phyloP scores from a whole-genome alignment of 1,140 invertebrate species.

The Megathymus violae region DNA sequence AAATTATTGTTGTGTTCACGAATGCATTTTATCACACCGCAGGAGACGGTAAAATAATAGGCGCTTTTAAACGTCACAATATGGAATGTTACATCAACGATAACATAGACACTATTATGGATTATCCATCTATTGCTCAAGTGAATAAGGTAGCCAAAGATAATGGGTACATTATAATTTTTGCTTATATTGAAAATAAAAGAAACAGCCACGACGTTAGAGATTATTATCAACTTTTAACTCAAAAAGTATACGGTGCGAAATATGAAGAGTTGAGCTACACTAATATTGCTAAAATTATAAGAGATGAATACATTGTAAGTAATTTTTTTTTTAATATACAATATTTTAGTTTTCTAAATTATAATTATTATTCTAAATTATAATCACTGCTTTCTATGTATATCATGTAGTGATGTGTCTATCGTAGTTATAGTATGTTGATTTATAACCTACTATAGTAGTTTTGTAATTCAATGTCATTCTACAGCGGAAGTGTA shows the following conservation, averaged over 20 bases:
- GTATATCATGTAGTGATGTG: too few species aligned
- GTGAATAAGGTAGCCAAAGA: constrained; percentile 84
- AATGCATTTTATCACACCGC: constrained; percentile 87
- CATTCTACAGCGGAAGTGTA: too few species aligned
- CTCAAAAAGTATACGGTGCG: constrained; percentile 86
- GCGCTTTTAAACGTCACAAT: constrained; percentile 93
- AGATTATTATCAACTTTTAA: constrained; percentile 88
- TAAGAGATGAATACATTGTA: constrained; percentile 90
- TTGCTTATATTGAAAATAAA: constrained; percentile 88
- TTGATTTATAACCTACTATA: too few species aligned
- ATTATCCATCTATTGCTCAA: constrained; percentile 89
- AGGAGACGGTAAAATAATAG: constrained; percentile 90
- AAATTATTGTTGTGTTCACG: constrained; percentile 86
- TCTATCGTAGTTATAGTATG: too few species aligned
- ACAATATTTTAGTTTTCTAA: too few species aligned
- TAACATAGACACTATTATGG: constrained; percentile 85
- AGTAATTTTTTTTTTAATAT: constrained; percentile 34
- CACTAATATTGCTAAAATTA: constrained; percentile 74
- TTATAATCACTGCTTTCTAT: too few species aligned
- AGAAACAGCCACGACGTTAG: constrained; percentile 77
- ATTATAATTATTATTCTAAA: too few species aligned
- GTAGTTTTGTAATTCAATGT: too few species aligned
- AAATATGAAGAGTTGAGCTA: constrained; percentile 41
- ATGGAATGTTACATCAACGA: constrained; percentile 90
- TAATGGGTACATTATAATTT: constrained; percentile 85